Evolutionary conservation across 1,140 invertebrate species (phyloP).

Genomic region (Drosophila orosa): DNA sequence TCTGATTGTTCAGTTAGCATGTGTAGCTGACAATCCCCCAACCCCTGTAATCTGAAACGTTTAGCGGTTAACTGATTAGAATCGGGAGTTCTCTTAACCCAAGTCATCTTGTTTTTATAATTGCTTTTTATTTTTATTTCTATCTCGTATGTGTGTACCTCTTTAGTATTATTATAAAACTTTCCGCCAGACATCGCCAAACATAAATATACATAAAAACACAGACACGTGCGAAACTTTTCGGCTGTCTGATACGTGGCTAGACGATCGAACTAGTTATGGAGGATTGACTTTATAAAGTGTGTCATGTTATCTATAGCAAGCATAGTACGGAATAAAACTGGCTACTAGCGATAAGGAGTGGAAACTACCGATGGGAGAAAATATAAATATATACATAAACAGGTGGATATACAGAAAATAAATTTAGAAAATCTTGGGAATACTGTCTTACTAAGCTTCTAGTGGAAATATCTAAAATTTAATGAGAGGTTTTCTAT

Average conservation of each 20-base stretch:
- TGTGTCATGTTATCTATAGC: slow-evolving; percentile 36
- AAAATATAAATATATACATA: neutral
- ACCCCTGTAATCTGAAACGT: slow-evolving; percentile 40
- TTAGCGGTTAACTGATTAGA: slow-evolving; percentile 50
- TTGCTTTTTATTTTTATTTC: neutral
- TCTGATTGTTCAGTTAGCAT: slow-evolving; percentile 33
- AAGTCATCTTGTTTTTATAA: slow-evolving; percentile 7
- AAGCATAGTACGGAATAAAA: neutral
- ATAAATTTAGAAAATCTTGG: neutral
- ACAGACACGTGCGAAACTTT: slow-evolving; percentile 21
- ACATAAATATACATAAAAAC: slow-evolving; percentile 30
- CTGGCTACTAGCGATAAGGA: slow-evolving; percentile 23
- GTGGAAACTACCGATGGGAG: slow-evolving; percentile 24
- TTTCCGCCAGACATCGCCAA: slow-evolving; percentile 58
- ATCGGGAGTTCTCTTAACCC: slow-evolving; percentile 21
- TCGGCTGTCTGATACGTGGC: slow-evolving; percentile 19
- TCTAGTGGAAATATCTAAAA: neutral
- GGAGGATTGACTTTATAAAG: slow-evolving; percentile 10
- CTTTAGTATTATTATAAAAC: slow-evolving; percentile 42
- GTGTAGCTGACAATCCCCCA: slow-evolving; percentile 31
- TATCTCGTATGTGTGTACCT: neutral
- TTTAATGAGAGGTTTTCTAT: too few relatives aligned
- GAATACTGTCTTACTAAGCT: neutral
- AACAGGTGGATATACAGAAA: slow-evolving; percentile 8
- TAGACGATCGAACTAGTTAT: slow-evolving; percentile 39